phyloP scores from a whole-genome alignment of 2,797 vertebrate genomes.

The Scyliorhinus canicula region DNA sequence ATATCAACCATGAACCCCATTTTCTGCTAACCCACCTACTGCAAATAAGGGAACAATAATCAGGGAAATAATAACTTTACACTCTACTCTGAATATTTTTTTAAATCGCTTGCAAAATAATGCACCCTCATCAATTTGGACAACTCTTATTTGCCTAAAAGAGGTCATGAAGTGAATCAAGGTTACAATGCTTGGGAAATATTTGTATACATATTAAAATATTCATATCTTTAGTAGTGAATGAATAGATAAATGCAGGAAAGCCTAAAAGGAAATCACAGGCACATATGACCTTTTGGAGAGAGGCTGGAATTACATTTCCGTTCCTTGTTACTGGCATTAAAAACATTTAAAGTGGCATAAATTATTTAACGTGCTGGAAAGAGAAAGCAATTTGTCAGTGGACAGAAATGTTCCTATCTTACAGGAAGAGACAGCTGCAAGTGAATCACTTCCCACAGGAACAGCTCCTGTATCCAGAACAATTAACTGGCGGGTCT shows the following conservation, averaged over 20 bases:
- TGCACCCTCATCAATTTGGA: neutral
- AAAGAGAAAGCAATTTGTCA: constrained; percentile 32
- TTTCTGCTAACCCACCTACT: neutral
- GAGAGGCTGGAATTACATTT: constrained; percentile 33
- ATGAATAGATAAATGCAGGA: neutral
- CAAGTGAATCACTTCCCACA: neutral
- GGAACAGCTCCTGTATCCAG: neutral
- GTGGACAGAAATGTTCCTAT: neutral
- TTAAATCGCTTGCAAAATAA: neutral
- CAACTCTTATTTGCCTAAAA: neutral
- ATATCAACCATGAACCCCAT: neutral
- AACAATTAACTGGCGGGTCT: neutral
- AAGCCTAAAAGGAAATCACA: neutral
- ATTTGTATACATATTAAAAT: constrained; percentile 28
- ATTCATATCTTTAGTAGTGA: neutral
- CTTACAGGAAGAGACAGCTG: constrained; percentile 6
- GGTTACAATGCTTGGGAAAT: constrained; percentile 18
- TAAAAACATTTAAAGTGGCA: constrained; percentile 33
- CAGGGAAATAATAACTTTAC: neutral
- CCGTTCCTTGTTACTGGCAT: constrained; percentile 12
- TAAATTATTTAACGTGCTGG: constrained; percentile 40
- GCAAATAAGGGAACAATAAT: neutral
- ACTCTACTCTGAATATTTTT: neutral
- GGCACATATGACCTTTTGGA: neutral
- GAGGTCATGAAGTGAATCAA: neutral